Evolutionary conservation across 2,888 invertebrate genomes (phyloP), one percentile per base, ranked within the genome.

Genomic region (Acrobasis consociella): DNA sequence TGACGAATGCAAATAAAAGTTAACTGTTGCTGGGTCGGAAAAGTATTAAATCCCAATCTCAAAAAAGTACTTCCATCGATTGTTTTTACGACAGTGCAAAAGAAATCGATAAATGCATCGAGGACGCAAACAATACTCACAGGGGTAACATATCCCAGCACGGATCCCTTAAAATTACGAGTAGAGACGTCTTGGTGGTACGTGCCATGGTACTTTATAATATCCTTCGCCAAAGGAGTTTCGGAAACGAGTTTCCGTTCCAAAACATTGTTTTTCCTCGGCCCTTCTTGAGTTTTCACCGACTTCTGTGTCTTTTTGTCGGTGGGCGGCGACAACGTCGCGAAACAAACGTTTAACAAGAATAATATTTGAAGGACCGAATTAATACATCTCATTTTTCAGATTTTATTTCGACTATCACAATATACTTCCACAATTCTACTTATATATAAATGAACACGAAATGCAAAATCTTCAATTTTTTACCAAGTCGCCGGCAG

Each of bases 131-230:
- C 31, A 52, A 42, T 37, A 80, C 87, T 81, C 78, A 89, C 98
- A 64, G 98, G 98, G 55, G 99, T 99, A 53, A 98, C 97, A 86
- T 97, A 99, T 64, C 97, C 99, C 66, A 99, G 89, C 15, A 96
- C 95, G n/a, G 95, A 93, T 56, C 96, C 96, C 67, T 94, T 92
- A 76, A 97, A 96, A 72, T 94, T 94, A 64, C 94, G 94, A 1
- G 90, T 78, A 13, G 93, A 87, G 5, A 96, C 95, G 61, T 96
- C 94, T 74, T 95, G 94, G 77, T 94, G 95, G 83, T 96, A 98
- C 0, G 95, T 94, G 59, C 95, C 94, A 78, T 96, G 94, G 79
- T 97, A 96, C 65, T 94, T 93, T 56, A 97, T 79, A 63, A 98
- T 96, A 75, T 97, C 97, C 75, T 94, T 95, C 7, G 94, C 93